A percentile compares a stretch with the other conserved stretches of the same genome.
Conservation (phyloP, 1,140 invertebrate species). For the Tyrophagus putrescentiae region DNA sequence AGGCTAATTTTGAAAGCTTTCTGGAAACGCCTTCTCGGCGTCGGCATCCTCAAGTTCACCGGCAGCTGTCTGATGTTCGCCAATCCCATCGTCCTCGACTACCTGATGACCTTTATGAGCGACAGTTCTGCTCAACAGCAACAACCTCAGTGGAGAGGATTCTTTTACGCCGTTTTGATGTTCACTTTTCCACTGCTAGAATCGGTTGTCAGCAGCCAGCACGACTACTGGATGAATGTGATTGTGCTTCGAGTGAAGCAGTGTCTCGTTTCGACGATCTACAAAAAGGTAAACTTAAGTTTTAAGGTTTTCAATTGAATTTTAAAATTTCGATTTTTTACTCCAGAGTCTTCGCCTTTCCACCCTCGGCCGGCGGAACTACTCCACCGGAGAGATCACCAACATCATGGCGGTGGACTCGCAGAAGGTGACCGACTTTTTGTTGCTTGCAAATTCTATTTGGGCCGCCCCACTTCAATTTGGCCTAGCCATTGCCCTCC, state of each 20-base stretch:
- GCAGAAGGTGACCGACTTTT: conserved; percentile 25
- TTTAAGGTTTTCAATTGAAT: too few species aligned
- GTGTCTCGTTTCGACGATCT: conserved; percentile 28
- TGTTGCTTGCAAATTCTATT: conserved; percentile 26
- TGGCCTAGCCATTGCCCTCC: conserved; percentile 32
- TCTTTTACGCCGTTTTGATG: too few species aligned
- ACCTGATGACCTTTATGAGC: too few species aligned
- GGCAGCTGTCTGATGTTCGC: too few species aligned
- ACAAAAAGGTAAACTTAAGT: conserved; percentile 41
- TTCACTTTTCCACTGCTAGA: too few species aligned
- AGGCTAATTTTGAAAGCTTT: conserved; percentile 47
- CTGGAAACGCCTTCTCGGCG: conserved; percentile 53
- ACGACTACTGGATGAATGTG: conserved; percentile 63
- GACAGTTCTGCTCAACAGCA: too few species aligned
- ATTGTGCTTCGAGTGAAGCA: conserved; percentile 28
- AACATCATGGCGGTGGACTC: conserved; percentile 43
- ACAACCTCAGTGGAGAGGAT: too few species aligned
- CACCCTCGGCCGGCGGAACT: conserved; percentile 30
- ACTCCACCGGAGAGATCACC: conserved; percentile 40
- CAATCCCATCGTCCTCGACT: too few species aligned
- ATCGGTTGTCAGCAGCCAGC: too few species aligned
- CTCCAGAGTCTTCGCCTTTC: conserved; percentile 31
- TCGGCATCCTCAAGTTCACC: too few species aligned
- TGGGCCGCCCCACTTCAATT: conserved; percentile 35
- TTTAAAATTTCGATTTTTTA: too few species aligned